phyloP scores from a whole-genome alignment of 2,888 invertebrate genomes.

The Nemapogon koenigi region DNA sequence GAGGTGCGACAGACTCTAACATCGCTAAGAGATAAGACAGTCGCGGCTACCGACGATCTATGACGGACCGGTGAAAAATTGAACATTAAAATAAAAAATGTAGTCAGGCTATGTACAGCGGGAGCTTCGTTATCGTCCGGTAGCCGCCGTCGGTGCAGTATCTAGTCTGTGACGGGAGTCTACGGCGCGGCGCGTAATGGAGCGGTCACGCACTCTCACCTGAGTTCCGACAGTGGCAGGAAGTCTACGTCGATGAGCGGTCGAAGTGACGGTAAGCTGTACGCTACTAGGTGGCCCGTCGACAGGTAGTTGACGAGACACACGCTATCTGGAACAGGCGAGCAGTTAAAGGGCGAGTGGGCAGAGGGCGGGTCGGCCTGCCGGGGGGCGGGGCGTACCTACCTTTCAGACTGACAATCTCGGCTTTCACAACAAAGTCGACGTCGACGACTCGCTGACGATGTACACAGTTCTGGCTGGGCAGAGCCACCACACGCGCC shows the following conservation, averaged over 20 bases:
- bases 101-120: too few species aligned
- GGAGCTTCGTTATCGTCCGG: too few species aligned
- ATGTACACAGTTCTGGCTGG: constrained; percentile 94
- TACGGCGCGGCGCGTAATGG: too few species aligned
- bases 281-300: constrained; percentile 91
- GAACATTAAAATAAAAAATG: too few species aligned
- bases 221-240: constrained; percentile 91
- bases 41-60: too few species aligned
- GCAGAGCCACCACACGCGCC: constrained; percentile 91
- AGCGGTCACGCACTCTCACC: constrained; percentile 74
- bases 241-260: constrained; percentile 93
- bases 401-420: constrained; percentile 93
- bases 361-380: neutral
- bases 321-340: constrained; percentile 78
- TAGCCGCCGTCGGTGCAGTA: too few species aligned
- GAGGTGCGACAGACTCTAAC: neutral
- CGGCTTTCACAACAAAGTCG: constrained; percentile 93
- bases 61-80: too few species aligned
- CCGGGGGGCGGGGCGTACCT: constrained; percentile 14
- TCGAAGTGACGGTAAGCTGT: constrained; percentile 95
- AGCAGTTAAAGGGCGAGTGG: neutral
- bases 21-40: too few species aligned
- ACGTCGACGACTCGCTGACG: constrained; percentile 91
- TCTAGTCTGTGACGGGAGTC: too few species aligned
- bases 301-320: constrained; percentile 94